These are phyloP conservation scores for Sminthurinus aureus DNA, from an alignment of 2,888 invertebrate genomes.

Conservation along the genomic window DNA sequence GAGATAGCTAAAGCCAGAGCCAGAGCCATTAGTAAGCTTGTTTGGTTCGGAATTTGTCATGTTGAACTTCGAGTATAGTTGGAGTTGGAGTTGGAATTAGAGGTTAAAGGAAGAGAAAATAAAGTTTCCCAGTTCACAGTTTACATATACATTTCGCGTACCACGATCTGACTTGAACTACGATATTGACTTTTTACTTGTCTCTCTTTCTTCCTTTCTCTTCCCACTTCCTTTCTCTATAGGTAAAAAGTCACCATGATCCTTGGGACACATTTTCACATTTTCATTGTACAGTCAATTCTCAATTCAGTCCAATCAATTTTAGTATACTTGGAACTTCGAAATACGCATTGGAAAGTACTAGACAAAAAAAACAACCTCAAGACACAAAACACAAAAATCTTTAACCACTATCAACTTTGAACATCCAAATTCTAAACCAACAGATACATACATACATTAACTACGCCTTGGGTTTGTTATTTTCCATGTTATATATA, in stretches of 20 bases:
- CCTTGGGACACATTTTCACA: neutral
- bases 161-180: constrained; percentile 43
- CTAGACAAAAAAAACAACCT: neutral
- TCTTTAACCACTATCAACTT: neutral
- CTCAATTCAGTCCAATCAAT: neutral
- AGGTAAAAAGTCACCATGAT: neutral
- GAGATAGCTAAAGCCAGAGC: no score
- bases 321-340: neutral
- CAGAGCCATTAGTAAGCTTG: no score
- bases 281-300: neutral
- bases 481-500: no score
- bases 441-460: no score
- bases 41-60: no score
- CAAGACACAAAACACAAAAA: neutral
- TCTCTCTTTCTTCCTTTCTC: neutral
- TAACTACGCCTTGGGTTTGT: no score
- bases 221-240: neutral
- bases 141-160: constrained; percentile 38
- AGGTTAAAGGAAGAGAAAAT: no score
- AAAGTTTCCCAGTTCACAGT: constrained; percentile 12
- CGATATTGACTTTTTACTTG: constrained; percentile 41
- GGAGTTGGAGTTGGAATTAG: no score
- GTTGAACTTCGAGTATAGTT: no score
- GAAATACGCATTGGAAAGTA: neutral
- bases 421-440: neutral